Conservation (phyloP, 2,888 invertebrate species). For the Dyspetes luteomarginatus region DNA sequence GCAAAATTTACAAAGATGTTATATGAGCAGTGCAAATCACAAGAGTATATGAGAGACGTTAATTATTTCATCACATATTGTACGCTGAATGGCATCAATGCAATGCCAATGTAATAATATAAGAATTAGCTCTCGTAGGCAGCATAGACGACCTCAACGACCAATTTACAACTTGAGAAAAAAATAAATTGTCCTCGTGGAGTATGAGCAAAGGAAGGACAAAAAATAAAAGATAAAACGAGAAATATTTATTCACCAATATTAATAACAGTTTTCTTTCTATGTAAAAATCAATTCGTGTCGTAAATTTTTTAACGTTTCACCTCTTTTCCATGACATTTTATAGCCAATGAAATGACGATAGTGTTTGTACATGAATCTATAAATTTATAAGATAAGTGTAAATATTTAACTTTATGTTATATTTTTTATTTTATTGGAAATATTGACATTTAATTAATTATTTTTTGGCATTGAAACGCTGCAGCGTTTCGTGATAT, state of each 20-base stretch:
- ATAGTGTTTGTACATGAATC: too few species aligned
- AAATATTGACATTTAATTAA: too few species aligned
- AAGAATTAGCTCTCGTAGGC: slow-evolving; percentile 7
- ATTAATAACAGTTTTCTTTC: too few species aligned
- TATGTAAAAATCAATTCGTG: too few species aligned
- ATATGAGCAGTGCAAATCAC: neutral
- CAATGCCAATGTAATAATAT: slow-evolving; percentile 41
- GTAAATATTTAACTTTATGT: too few species aligned
- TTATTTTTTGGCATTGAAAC: too few species aligned
- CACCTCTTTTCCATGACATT: too few species aligned
- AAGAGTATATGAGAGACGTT: slow-evolving; percentile 24
- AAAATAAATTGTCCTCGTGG: slow-evolving; percentile 37
- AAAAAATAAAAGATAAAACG: neutral
- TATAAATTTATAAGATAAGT: too few species aligned
- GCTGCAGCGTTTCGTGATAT: too few species aligned
- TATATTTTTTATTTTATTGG: too few species aligned
- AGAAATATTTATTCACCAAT: neutral
- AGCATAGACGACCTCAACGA: slow-evolving; percentile 25
- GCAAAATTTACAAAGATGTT: neutral
- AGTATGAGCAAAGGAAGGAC: neutral
- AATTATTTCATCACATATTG: slow-evolving; percentile 60
- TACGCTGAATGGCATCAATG: neutral
- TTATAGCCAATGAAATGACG: too few species aligned
- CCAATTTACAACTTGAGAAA: slow-evolving; percentile 53
- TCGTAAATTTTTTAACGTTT: too few species aligned